Evolutionary conservation across 2,113 vertebrate species (phyloP), one percentile per base, ranked within the genome.

Genomic region (Gambusia affinis): DNA sequence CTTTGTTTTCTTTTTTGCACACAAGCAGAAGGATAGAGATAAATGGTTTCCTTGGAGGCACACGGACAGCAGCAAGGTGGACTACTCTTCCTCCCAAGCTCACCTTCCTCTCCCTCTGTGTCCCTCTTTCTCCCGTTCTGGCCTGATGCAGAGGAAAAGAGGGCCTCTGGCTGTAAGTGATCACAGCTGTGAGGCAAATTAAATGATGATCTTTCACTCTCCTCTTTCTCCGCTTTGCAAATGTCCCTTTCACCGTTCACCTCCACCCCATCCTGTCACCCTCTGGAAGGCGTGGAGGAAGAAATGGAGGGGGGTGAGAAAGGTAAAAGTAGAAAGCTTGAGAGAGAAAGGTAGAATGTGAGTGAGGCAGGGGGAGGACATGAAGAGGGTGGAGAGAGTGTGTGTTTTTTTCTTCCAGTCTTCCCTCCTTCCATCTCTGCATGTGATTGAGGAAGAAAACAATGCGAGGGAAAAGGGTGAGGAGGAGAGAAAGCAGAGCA

Each of bases 181-280:
- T 94, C 91, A 91, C 92, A 93, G 95, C 93, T 94, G 93, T 93
- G 90, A 89, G 89, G 92, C 90, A 93, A 95, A 94, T 92, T 87
- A 92, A 94, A 94, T 91, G 90, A 92, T 92, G 91, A 92, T 94
- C 90, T 94, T 92, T 84, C 64, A 85, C 81, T 44, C 79, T 67
- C 82, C 67, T 70, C 60, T 27, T 68, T 81, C 54, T 33, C 47
- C 19, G 19, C 64, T 84, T 87, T 89, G 82, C 81, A 30, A 60
- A 47, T 28, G 33, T 66, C 81, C 77, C 67, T 62, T 75, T 82
- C 78, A 35, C 35, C 35, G 35, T 35, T 35, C 35, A 37, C 35
- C 10, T 37, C 8, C 35, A 37, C 35, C 35, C 35, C 35, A 37
- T 88, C 72, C 84, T 24, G 2, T 19, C 44, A n/a, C 51, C 24